Base-by-base conservation (phyloP, 2,888 invertebrate genomes). In the Choreutis nemorana region DNA sequence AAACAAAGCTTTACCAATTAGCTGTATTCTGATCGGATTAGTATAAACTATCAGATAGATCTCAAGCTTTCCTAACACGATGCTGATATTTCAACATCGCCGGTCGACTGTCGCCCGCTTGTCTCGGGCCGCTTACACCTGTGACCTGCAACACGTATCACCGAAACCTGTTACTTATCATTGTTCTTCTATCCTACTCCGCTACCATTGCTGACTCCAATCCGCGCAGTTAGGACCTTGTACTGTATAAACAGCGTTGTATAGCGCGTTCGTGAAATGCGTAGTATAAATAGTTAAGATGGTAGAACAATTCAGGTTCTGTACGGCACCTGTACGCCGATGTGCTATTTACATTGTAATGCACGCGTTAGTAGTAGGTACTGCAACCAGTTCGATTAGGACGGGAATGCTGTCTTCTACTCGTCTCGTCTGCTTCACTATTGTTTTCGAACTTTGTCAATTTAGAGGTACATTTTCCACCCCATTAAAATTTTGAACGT, bases 281-380 rank as follows among this genome's bases (percentile, higher is more conserved):
- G 44, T 50, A 49, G 45, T 52, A 50, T 45, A 48, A 55, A 55
- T 47, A 38, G 35, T 53, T 41, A 53, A 58, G 46, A 41, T 27
- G 28, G 39, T 40, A 44, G 37, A 40, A 47, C 50, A 48, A 61
- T 66, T 67, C 68, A 61, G 62, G 71, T 65, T 65, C 60, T 61
- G 45, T 51, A 51, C 54, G 53, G 62, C 70, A 72, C 68, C 70
- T 72, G 71, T 68, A 65, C 63, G 66, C 63, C 59, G 64, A 64
- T 63, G 68, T 70, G 66, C 72, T 66, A 67, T 71, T 72, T 73
- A 72, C 72, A 72, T 71, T 72, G 71, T 72, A 72, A 71, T 68
- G 67, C 59, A 61, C 58, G 56, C 54, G 58, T 34, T 55, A 61
- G 55, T 62, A 59, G 61, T n/a, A n/a, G n/a, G n/a, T n/a, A n/a